Evolutionary conservation across 1,140 invertebrate genomes (phyloP), one percentile per base, ranked within the genome.

Genomic region (Achatina immaculata): DNA sequence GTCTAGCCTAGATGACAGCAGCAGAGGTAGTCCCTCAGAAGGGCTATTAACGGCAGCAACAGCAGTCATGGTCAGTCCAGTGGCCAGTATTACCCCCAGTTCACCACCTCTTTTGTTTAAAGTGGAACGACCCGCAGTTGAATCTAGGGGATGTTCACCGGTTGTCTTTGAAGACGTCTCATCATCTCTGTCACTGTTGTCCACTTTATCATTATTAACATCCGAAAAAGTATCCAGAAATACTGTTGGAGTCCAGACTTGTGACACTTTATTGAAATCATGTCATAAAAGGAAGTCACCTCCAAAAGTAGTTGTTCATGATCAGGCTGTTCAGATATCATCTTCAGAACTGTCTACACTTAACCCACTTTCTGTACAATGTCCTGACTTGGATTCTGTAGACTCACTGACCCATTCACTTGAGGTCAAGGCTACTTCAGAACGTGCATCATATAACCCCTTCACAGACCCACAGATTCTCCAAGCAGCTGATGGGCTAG

Each of bases 401-500:
- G 75, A 31, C 68, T 68, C 42, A 19, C 62, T 36, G 73, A 74
- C 24, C 34, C 73, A 16, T 21, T 66, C 9, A 51, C 80, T 21
- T 62, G 80, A 78, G 62, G 80, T 45, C n/a, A 75, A 81, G 38
- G n/a, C 36, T 0, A 45, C 28, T 28, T 21, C 16, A 38, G 38
- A 62, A 36, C 28, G 34, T 7, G 11, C 38, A 19, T 40, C 73
- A 21, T 88, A 89, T 71, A 86, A 88, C 80, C 87, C 88, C 71
- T 87, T 88, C 74, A 86, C 86, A 34, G 89, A 89, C 81, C 87
- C 87, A n/a, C 87, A 89, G 71, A 86, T 88, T 69, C 85, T 90
- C n/a, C 77, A 91, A 90, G 86, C 92, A 62, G 92, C 95, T 0
- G 94, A 94, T 80, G 95, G 95, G 0, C 90, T 97, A 36, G 95